phyloP scores from a whole-genome alignment of 2,797 vertebrate genomes.

The Antennarius maculatus region DNA sequence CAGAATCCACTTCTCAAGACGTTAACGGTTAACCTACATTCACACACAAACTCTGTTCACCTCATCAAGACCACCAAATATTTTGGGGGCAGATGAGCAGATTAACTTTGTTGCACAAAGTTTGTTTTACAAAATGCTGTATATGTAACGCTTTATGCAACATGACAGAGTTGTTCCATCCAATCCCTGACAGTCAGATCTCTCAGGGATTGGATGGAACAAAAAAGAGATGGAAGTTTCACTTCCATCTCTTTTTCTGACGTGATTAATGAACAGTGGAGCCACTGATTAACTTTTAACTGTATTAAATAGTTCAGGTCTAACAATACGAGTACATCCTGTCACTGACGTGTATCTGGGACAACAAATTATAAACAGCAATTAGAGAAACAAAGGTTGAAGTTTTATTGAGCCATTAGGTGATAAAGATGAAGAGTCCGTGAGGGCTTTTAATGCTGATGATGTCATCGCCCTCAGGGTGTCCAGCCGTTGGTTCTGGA shows the following conservation, averaged over 20 bases:
- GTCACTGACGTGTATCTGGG: too few relatives aligned
- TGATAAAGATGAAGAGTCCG: constrained; percentile 26
- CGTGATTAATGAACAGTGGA: too few relatives aligned
- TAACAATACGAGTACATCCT: too few relatives aligned
- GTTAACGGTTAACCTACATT: neutral
- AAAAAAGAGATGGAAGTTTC: too few relatives aligned
- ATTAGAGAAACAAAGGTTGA: constrained; percentile 9
- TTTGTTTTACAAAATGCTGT: neutral
- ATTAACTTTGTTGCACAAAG: neutral
- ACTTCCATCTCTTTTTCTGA: too few relatives aligned
- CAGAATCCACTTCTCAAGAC: too few relatives aligned
- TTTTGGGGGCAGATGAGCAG: too few relatives aligned
- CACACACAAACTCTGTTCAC: neutral
- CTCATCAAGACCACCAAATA: too few relatives aligned
- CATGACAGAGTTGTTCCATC: neutral
- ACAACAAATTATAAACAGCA: neutral
- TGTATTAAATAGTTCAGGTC: too few relatives aligned
- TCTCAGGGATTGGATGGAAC: too few relatives aligned
- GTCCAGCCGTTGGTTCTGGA: constrained; percentile 4
- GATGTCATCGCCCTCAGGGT: neutral
- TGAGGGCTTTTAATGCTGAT: neutral
- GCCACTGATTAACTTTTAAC: too few relatives aligned
- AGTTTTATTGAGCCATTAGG: constrained; percentile 1
- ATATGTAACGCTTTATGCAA: neutral
- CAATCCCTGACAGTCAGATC: neutral